These are phyloP conservation scores for Erynnis tages DNA, from an alignment of 2,888 invertebrate species.

Conservation along the genomic window DNA sequence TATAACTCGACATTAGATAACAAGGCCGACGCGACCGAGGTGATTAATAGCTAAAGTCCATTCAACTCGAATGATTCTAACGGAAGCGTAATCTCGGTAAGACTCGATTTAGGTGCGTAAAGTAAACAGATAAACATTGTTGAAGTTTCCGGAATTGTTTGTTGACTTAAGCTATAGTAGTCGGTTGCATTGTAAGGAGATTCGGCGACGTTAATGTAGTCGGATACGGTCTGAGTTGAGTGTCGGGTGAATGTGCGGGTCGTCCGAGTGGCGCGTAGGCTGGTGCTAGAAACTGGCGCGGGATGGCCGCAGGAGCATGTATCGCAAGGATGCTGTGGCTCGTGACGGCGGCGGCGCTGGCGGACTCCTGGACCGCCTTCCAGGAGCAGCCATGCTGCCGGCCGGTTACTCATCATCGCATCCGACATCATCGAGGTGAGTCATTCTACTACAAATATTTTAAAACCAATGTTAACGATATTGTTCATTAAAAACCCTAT, in stretches of 20 bases:
- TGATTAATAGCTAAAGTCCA: slow-evolving; percentile 67
- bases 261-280: slow-evolving; percentile 31
- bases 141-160: slow-evolving; percentile 63
- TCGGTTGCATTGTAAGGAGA: slow-evolving; percentile 44
- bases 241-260: slow-evolving; percentile 53
- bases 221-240: slow-evolving; percentile 31
- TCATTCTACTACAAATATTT: slow-evolving; percentile 22
- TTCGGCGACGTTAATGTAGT: slow-evolving; percentile 39
- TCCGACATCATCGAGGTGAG: slow-evolving; percentile 84
- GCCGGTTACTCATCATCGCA: slow-evolving; percentile 80
- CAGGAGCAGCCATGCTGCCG: slow-evolving; percentile 85
- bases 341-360: slow-evolving; percentile 73
- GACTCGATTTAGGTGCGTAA: slow-evolving; percentile 61
- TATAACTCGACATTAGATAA: slow-evolving; percentile 72
- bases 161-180: slow-evolving; percentile 52
- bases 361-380: slow-evolving; percentile 84
- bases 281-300: slow-evolving; percentile 41
- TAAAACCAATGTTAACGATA: too few relatives aligned
- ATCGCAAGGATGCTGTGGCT: slow-evolving; percentile 59
- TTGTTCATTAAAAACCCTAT: too few relatives aligned
- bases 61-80: slow-evolving; percentile 55
- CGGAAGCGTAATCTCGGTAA: slow-evolving; percentile 57
- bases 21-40: slow-evolving; percentile 53
- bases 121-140: slow-evolving; percentile 71
- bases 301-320: slow-evolving; percentile 59